Evolutionary conservation across 2,888 invertebrate species (phyloP).

Genomic region (Sphaeridia pumilis): DNA sequence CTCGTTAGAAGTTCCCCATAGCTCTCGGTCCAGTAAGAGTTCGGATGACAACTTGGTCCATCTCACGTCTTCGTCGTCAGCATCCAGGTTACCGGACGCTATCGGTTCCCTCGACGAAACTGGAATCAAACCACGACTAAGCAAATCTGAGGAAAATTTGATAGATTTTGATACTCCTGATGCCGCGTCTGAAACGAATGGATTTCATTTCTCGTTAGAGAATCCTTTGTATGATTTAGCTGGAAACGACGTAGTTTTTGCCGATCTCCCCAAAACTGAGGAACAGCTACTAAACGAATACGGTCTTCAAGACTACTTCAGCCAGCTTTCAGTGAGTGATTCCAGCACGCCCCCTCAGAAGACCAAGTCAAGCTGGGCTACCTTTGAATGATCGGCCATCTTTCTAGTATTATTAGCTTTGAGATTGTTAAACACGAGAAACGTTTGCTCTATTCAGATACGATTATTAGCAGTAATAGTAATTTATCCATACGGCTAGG

Average conservation of each 20-base stretch:
- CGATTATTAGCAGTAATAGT: too few species aligned
- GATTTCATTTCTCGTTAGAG: constrained; percentile 26
- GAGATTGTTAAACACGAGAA: too few species aligned
- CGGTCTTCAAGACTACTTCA: constrained; percentile 33
- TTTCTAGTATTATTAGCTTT: too few species aligned
- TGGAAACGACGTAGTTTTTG: constrained; percentile 30
- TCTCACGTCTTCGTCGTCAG: constrained; percentile 28
- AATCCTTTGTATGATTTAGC: constrained; percentile 35
- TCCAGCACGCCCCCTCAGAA: constrained; percentile 2
- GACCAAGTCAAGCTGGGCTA: too few species aligned
- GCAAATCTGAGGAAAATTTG: constrained; percentile 36
- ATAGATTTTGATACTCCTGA: constrained; percentile 35
- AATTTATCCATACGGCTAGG: too few species aligned
- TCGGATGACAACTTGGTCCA: constrained; percentile 32
- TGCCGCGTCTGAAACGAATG: constrained; percentile 14
- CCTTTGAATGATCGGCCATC: too few species aligned
- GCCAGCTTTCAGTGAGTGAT: constrained; percentile 12
- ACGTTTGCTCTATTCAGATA: too few species aligned
- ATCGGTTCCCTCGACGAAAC: constrained; percentile 8
- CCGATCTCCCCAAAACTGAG: constrained; percentile 32
- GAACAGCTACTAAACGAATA: constrained; percentile 34
- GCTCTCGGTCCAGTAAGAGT: constrained; percentile 18
- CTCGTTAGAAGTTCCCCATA: constrained; percentile 9
- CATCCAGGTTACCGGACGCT: constrained; percentile 24
- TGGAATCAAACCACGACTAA: constrained; percentile 25